Evolutionary conservation across 2,888 invertebrate genomes (phyloP).

Genomic region (Euclidia mi): DNA sequence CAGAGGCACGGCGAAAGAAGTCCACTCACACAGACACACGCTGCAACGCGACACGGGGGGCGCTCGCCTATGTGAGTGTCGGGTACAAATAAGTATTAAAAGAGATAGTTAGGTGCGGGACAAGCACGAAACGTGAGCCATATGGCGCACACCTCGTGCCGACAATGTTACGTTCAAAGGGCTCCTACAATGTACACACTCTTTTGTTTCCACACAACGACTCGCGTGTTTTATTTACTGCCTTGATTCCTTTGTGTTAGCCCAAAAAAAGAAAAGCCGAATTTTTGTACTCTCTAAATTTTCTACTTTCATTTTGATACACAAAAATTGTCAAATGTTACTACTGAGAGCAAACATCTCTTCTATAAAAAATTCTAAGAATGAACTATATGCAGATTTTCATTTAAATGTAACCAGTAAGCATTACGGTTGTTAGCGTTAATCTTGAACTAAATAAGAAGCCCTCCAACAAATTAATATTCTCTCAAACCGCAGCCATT

Average conservation of each 20-base stretch:
- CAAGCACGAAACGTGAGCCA: constrained; percentile 75
- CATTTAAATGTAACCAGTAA: background rate
- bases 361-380: background rate
- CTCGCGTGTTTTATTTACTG: constrained; percentile 11
- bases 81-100: constrained; percentile 88
- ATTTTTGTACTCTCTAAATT: no score
- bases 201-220: constrained; percentile 29
- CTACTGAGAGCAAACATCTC: no score
- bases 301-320: no score
- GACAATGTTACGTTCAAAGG: constrained; percentile 59
- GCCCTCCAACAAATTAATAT: constrained; percentile 22
- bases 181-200: constrained; percentile 22
- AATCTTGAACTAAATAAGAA: constrained; percentile 3
- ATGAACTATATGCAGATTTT: background rate
- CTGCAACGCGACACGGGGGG: constrained; percentile 79
- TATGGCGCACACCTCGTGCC: constrained; percentile 64
- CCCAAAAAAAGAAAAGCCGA: constrained; percentile 3
- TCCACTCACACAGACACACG: constrained; percentile 81
- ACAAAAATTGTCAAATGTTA: no score
- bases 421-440: background rate
- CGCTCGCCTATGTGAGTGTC: constrained; percentile 75
- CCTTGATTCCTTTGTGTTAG: background rate
- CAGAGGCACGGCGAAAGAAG: constrained; percentile 85
- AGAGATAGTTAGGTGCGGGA: constrained; percentile 88
- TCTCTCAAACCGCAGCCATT: constrained; percentile 20